Evolutionary conservation across 2,888 invertebrate species (phyloP), one percentile per base, ranked within the genome.

Genomic region (Sabellastarte sp.): DNA sequence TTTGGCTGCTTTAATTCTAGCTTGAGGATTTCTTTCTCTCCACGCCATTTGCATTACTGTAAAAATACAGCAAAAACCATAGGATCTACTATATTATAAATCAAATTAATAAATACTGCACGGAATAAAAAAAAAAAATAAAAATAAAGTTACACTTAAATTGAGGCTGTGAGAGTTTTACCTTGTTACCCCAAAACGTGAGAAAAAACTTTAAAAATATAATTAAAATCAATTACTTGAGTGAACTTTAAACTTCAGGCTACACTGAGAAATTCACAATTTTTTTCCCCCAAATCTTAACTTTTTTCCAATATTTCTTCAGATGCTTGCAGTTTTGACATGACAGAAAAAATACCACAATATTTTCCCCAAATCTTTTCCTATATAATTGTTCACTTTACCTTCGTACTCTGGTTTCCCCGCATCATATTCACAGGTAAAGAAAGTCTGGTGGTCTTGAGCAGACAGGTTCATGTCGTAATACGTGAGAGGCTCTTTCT

Each of bases 401-500:
- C 88, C 90, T 85, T 95, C 93, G 84, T 93, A 93, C 81, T 95
- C 94, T 2, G 91, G 89, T 84, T 91, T 92, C 33, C 92, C 91
- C 1, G 88, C 88, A 84, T 95, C 94, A 57, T 90, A 90, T 82
- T 95, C 94, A 84, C 94, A 93, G 0, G 93, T 94, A 80, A 95
- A 95, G 85, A 94, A 93, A 2, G 93, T 94, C 84, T 97, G 97
- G 85, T 99, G 98, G 86, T 98, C 98, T 86, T 98, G 97, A 28
- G 98, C 97, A 0, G 96, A 95, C 55, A 98, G 87, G 85, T 98
- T 99, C 97, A 98, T 97, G 81, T 99, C 98, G 84, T 98, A 96
- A 85, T 95, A 98, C 0, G 98, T 98, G 53, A 98, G 87, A 0
- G 98, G 96, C 74, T 98, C 95, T 79, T 94, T 93, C 74, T 91